Evolutionary conservation across 2,797 vertebrate species (phyloP), one percentile per base, ranked within the genome.

Genomic region (Enteromius fasciolatus): DNA sequence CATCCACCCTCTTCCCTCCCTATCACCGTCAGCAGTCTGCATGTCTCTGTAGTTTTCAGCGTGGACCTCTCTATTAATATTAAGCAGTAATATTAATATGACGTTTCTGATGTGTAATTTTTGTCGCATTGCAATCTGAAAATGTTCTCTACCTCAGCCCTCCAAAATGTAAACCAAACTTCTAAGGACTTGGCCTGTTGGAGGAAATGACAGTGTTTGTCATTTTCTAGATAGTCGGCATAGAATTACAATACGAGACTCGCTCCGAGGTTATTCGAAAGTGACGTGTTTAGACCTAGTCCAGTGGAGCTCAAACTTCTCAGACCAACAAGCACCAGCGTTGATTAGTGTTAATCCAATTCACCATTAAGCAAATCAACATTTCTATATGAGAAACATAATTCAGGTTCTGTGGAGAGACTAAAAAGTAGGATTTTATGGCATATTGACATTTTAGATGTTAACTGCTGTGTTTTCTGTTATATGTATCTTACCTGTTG

Each of bases 161-260:
- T 90, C 81, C 89, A 86, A 90, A 87, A 89, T 91, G 87, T 86
- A 86, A 87, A 82, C 91, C 85, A 89, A 86, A 92, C 88, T 90
- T 94, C 93, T 85, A 84, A 95, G 94, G 96, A 94, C 96, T 97
- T 96, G 96, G 96, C 95, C 96, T 96, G 92, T 91, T 59, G 90
- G 17, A 25, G 66, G 50, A 81, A 82, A 84, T 77, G 39, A 78
- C 64, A 50, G 15, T 1, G 17, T 15, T 25, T 75, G 63, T 79
- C 39, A 80, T 84, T 72, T 84, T 81, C 64, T 28, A 28, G 36
- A 44, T 31, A 23, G n/a, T 64, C 25, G 15, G 5, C 18, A 2
- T 36, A 74, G 48, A 54, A 54, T 31, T 63, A 18, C 23, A 63
- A 54, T 2, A 8, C 0, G 10, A 28, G 57, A 63, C 9, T 12